Conservation (phyloP, 2,888 invertebrate species). For the Heliconius ethilla region DNA sequence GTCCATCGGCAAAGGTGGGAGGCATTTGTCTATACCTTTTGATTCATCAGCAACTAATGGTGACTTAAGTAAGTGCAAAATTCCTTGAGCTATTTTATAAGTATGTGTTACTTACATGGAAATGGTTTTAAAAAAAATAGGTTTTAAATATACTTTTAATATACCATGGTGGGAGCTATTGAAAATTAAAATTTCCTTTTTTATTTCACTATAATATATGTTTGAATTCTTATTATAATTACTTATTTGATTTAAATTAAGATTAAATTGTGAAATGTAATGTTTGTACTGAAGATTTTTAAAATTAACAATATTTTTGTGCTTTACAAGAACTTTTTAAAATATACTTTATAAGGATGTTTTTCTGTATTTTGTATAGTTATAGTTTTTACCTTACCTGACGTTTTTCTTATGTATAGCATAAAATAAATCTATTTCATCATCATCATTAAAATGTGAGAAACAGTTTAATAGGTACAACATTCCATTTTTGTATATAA, state of each 20-base stretch:
- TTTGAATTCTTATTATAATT: no score
- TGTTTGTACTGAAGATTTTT: not conserved
- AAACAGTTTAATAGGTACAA: not conserved
- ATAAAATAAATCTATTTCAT: not conserved
- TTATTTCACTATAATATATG: no score
- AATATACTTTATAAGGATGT: not conserved
- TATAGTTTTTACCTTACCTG: not conserved
- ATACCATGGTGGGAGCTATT: not conserved
- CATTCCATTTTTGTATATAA: no score
- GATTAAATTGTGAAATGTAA: not conserved
- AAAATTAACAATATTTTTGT: no score
- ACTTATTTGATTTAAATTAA: no score
- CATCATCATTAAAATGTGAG: not conserved
- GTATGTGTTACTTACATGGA: not conserved
- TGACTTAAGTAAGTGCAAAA: constrained; percentile 69
- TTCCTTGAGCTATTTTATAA: constrained; percentile 11
- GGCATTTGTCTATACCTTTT: constrained; percentile 76
- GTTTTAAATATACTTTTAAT: not conserved
- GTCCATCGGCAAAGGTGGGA: constrained; percentile 67
- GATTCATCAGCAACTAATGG: constrained; percentile 72
- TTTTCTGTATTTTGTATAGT: not conserved
- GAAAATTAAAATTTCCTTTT: no score
- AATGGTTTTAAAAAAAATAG: not conserved
- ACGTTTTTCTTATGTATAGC: not conserved
- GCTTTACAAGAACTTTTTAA: no score